Conservation (phyloP, 2,113 vertebrate species). For the Microtus richardsoni region DNA sequence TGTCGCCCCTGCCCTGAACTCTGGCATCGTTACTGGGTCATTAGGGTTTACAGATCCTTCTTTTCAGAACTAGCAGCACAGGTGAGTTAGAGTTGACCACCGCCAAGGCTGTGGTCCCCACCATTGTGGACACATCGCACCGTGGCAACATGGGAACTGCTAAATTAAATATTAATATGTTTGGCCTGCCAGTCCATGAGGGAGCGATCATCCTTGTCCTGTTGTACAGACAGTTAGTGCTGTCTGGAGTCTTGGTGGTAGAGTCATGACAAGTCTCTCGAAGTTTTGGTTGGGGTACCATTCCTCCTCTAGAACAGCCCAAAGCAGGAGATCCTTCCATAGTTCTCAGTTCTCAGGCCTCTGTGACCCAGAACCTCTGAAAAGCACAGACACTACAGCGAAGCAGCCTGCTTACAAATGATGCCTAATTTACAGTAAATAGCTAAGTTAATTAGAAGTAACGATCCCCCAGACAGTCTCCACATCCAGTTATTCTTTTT, state of each 20-base stretch:
- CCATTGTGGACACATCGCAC: accelerated
- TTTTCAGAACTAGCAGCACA: background rate
- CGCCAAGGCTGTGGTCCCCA: background rate
- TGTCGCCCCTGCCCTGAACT: background rate
- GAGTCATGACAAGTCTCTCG: background rate
- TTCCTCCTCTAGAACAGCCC: background rate
- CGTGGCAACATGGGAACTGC: accelerated
- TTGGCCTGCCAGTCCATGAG: accelerated
- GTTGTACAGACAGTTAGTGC: background rate
- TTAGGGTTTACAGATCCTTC: background rate
- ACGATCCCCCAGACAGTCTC: slow-evolving; percentile 92
- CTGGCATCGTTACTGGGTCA: background rate
- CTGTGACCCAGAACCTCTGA: slow-evolving; percentile 42
- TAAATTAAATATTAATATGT: background rate
- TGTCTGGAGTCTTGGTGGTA: background rate
- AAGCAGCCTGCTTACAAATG: slow-evolving; percentile 87
- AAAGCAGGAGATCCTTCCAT: slow-evolving; percentile 47
- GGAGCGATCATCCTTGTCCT: background rate
- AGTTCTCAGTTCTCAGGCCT: slow-evolving; percentile 62
- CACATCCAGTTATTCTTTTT: slow-evolving; percentile 91
- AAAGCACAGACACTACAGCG: slow-evolving; percentile 69
- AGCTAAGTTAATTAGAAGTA: slow-evolving; percentile 96
- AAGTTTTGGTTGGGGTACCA: accelerated
- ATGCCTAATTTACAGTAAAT: slow-evolving; percentile 93
- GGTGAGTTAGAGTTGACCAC: accelerated